Evolutionary conservation across 2,888 invertebrate species (phyloP).

Genomic region (Tiliacea aurago): DNA sequence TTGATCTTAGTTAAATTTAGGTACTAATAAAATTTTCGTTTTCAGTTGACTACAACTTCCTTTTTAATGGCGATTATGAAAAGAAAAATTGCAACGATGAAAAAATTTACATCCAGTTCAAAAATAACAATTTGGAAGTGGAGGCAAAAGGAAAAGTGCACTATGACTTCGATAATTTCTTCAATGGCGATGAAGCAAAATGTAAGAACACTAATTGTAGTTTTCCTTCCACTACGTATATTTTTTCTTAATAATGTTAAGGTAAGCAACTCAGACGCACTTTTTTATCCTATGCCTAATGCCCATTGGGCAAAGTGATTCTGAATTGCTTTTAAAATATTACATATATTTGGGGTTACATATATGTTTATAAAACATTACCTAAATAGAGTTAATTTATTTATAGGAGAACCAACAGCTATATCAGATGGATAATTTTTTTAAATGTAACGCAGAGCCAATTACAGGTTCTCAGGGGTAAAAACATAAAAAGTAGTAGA

Average conservation of each 20-base stretch:
- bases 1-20: no score
- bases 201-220: slow-evolving; percentile 32
- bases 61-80: slow-evolving; percentile 35
- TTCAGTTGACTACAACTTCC: slow-evolving; percentile 33
- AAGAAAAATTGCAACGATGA: not conserved
- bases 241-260: not conserved
- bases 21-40: not conserved
- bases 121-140: slow-evolving; percentile 18
- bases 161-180: slow-evolving; percentile 40
- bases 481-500: no score
- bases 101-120: slow-evolving; percentile 17
- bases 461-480: no score
- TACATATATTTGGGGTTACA: not conserved
- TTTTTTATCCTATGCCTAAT: not conserved
- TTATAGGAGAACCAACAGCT: no score
- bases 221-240: no score
- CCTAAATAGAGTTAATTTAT: not conserved
- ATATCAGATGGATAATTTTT: no score
- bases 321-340: not conserved
- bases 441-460: no score
- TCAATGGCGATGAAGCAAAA: slow-evolving; percentile 48
- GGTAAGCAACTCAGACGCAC: not conserved
- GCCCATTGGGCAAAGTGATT: not conserved
- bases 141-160: slow-evolving; percentile 40
- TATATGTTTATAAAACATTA: no score